These are phyloP conservation scores for Sander vitreus DNA, from an alignment of 2,113 vertebrate species.

Conservation along the genomic window DNA sequence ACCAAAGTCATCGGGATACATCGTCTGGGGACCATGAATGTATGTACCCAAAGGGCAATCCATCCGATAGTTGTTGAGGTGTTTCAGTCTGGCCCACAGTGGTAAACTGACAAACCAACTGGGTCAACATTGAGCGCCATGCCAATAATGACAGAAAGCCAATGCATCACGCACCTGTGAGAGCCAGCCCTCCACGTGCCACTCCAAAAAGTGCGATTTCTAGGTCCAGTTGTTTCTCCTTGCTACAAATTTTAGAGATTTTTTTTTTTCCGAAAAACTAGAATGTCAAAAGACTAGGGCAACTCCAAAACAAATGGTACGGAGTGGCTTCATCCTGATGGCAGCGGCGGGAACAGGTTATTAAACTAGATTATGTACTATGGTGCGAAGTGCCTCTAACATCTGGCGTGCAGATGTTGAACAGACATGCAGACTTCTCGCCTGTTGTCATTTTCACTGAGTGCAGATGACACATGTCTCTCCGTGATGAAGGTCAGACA, in stretches of 20 bases:
- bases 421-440: neutral
- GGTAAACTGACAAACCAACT: neutral
- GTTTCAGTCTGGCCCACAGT: neutral
- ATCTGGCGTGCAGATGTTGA: neutral
- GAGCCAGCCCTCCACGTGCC: too few species aligned
- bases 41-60: neutral
- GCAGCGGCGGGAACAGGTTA: too few species aligned
- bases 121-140: too few species aligned
- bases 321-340: too few species aligned
- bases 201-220: too few species aligned
- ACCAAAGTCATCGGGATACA: neutral
- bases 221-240: too few species aligned
- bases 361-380: slow-evolving; percentile 9
- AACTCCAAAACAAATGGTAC: too few species aligned
- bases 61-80: neutral
- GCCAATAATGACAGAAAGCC: too few species aligned
- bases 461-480: slow-evolving; percentile 38
- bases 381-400: neutral
- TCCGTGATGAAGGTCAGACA: slow-evolving; percentile 74
- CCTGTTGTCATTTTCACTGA: slow-evolving; percentile 23
- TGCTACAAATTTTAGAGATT: too few species aligned
- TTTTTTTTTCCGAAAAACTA: too few species aligned
- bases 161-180: too few species aligned
- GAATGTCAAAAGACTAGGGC: too few species aligned
- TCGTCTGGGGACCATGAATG: neutral